Base-by-base conservation (phyloP, 2,113 vertebrate genomes). In the Scomber japonicus region DNA sequence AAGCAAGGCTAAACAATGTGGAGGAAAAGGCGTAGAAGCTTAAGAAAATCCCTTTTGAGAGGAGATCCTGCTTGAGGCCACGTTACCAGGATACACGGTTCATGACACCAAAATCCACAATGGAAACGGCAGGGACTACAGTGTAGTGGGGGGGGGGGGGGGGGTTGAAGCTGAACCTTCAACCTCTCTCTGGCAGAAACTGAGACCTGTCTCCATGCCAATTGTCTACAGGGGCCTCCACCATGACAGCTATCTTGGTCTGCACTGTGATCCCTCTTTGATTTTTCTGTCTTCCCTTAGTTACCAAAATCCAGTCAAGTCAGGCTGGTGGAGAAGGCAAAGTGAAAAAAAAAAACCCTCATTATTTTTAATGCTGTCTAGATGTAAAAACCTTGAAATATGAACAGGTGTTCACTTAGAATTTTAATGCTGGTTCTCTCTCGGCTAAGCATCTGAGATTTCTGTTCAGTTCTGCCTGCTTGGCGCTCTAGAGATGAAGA, bases 331-430 rank as follows among this genome's bases (percentile, higher is more conserved):
- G 72, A 61, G 75, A 44, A 71, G 19, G 50, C 0, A 0, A 64
- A 55, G 31, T 1, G 2, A 15, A 9, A 64, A 6, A 64, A 6
- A 57, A 73, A 54, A 71, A 13, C 1, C 0, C 16, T 78, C 5
- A 67, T 81, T 76, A 83, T 65, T 64, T 80, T 81, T 80, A 66
- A 77, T 67, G 40, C 79, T 17, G 27, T 75, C 65, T 69, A 49
- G 64, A 71, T 66, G 78, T 75, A 85, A 54, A 81, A 81, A 71
- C 35, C 55, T 46, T 64, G 60, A 86, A 84, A 85, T 63, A 85
- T 56, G 48, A 79, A 76, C 89, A 90, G 78, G 71, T 81, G 65
- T 84, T 86, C 40, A 56, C 66, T 83, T 17, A 59, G 73, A 88
- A 73, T 74, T 82, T 60, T 73, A 87, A 88, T 75, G 70, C 69